Evolutionary conservation across 2,888 invertebrate species (phyloP).

Genomic region (Sphaeridia pumilis): DNA sequence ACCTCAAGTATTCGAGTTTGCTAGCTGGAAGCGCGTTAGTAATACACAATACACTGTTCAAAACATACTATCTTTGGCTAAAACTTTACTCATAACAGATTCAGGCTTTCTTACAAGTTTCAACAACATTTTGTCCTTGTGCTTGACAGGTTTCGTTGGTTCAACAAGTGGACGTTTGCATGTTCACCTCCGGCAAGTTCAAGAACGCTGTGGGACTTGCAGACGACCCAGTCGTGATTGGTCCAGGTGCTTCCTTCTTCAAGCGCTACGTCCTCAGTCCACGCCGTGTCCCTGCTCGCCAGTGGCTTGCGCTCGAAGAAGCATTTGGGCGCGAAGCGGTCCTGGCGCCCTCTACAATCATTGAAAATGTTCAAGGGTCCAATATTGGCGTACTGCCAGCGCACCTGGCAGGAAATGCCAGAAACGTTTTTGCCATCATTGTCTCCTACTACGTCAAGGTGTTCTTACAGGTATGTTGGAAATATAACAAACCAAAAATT

Average conservation of each 20-base stretch:
- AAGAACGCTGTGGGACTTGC: conserved; percentile 67
- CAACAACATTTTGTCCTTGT: background rate
- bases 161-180: conserved; percentile 84
- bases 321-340: conserved; percentile 44
- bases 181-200: conserved; percentile 90
- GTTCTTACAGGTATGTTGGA: no score
- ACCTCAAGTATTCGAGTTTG: no score
- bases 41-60: no score
- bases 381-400: conserved; percentile 19
- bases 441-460: conserved; percentile 84
- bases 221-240: conserved; percentile 32
- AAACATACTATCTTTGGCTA: no score
- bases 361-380: conserved; percentile 24
- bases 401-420: conserved; percentile 22
- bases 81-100: no score
- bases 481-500: no score
- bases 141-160: conserved; percentile 60
- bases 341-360: conserved; percentile 31
- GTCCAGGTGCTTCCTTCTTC: conserved; percentile 34
- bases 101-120: no score
- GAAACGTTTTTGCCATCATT: conserved; percentile 76
- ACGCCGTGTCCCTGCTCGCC: conserved; percentile 32
- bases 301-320: conserved; percentile 35
- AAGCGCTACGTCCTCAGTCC: conserved; percentile 32
- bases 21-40: no score